These are phyloP conservation scores for Monomorium pharaonis DNA, from an alignment of 1,140 invertebrate genomes.

Conservation along the genomic window DNA sequence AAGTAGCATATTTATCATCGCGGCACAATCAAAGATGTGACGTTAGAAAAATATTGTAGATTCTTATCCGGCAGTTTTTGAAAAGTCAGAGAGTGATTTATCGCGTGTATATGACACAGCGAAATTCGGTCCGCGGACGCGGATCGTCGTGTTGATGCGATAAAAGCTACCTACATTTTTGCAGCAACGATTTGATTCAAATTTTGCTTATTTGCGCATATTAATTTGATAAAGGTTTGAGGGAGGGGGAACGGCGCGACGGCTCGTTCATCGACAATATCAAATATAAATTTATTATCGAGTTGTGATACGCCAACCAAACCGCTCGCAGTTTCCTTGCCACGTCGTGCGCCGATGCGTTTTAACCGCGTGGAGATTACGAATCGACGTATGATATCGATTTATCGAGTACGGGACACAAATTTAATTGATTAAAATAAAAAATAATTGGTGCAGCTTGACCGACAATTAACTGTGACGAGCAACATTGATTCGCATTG, in stretches of 20 bases:
- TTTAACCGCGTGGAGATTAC: background rate
- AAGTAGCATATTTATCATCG: slow-evolving; percentile 6
- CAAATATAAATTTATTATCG: slow-evolving; percentile 46
- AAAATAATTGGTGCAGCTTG: background rate
- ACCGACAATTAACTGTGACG: slow-evolving; percentile 8
- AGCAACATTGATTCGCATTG: background rate
- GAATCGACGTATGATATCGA: background rate
- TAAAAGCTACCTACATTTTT: slow-evolving; percentile 19
- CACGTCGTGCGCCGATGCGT: background rate
- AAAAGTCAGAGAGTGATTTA: background rate
- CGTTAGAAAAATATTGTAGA: slow-evolving; percentile 3
- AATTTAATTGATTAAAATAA: slow-evolving; percentile 6
- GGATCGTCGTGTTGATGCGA: background rate
- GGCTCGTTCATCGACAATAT: background rate
- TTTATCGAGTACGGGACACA: background rate
- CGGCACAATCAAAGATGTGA: slow-evolving; percentile 1
- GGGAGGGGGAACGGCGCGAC: too few species aligned
- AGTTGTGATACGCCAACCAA: background rate
- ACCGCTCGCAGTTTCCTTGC: slow-evolving; percentile 30
- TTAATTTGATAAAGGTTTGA: slow-evolving; percentile 44
- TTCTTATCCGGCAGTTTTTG: background rate
- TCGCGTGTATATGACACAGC: slow-evolving; percentile 16
- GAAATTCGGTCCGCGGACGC: slow-evolving; percentile 16
- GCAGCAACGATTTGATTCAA: background rate
- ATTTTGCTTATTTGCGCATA: slow-evolving; percentile 26